Evolutionary conservation across 2,797 vertebrate genomes (phyloP).

Genomic region (Gallirallus australis): DNA sequence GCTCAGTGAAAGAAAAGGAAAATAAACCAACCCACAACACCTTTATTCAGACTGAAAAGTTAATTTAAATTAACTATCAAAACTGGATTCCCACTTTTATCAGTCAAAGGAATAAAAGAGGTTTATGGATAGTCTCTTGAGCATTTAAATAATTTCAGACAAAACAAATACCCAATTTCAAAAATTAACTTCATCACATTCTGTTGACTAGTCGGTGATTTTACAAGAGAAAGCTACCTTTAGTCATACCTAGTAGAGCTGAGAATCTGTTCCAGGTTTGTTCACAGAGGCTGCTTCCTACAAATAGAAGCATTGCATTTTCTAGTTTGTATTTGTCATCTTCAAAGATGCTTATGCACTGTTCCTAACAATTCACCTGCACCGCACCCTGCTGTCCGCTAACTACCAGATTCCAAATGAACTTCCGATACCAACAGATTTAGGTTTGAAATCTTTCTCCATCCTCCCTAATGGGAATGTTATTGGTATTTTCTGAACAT

Average conservation of each 20-base stretch:
- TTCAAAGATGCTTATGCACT: not conserved
- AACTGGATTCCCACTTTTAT: not conserved
- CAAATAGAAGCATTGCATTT: not conserved
- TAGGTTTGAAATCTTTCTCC: not conserved
- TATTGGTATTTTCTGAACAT: not conserved
- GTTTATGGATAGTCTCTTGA: not conserved
- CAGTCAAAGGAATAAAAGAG: not conserved
- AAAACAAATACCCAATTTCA: not conserved
- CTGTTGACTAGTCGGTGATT: not conserved
- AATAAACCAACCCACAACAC: not conserved
- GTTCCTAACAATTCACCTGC: not conserved
- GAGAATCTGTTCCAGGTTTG: not conserved
- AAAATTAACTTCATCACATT: not conserved
- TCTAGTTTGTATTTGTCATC: not conserved
- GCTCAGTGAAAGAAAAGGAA: not conserved
- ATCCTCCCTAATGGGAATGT: not conserved
- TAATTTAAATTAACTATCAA: not conserved
- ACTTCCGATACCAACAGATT: not conserved
- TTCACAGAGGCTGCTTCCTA: not conserved
- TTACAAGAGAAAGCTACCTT: not conserved
- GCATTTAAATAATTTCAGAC: not conserved
- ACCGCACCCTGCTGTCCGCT: no score
- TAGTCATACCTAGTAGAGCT: not conserved
- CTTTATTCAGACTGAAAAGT: not conserved
- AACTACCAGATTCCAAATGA: not conserved